A percentile compares a stretch with the other conserved stretches of the same genome.
Conservation (phyloP, 2,888 invertebrate genomes). For the Rutpela maculata region DNA sequence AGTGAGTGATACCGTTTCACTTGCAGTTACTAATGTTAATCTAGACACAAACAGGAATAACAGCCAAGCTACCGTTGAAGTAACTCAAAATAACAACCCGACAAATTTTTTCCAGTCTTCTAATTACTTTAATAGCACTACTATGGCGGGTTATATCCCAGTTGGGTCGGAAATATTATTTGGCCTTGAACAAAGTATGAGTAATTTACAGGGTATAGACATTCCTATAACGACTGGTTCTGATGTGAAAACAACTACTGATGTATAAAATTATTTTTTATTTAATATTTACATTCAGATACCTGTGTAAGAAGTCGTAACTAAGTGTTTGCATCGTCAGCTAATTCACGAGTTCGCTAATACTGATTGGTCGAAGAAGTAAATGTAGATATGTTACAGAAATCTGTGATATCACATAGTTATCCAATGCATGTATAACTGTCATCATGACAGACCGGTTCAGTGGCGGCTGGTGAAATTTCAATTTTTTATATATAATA, state of each 20-base stretch:
- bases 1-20: neutral
- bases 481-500: too few species aligned
- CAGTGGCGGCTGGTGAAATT: too few species aligned
- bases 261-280: conserved; percentile 16
- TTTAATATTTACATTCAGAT: conserved; percentile 8
- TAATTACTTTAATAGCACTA: conserved; percentile 79
- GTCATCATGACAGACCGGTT: too few species aligned
- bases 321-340: too few species aligned
- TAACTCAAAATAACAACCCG: conserved; percentile 37
- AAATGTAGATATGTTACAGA: too few species aligned
- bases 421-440: too few species aligned
- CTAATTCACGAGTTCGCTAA: too few species aligned
- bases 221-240: conserved; percentile 42
- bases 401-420: too few species aligned
- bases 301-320: too few species aligned
- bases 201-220: conserved; percentile 38
- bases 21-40: conserved; percentile 34
- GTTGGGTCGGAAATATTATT: conserved; percentile 81
- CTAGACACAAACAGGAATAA: conserved; percentile 53
- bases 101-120: conserved; percentile 77
- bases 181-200: conserved; percentile 68
- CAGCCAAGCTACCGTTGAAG: conserved; percentile 22
- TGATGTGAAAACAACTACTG: conserved; percentile 36
- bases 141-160: conserved; percentile 74
- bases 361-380: too few species aligned